Base-by-base conservation (phyloP, 1,140 invertebrate genomes). In the Camponotus vicinus region DNA sequence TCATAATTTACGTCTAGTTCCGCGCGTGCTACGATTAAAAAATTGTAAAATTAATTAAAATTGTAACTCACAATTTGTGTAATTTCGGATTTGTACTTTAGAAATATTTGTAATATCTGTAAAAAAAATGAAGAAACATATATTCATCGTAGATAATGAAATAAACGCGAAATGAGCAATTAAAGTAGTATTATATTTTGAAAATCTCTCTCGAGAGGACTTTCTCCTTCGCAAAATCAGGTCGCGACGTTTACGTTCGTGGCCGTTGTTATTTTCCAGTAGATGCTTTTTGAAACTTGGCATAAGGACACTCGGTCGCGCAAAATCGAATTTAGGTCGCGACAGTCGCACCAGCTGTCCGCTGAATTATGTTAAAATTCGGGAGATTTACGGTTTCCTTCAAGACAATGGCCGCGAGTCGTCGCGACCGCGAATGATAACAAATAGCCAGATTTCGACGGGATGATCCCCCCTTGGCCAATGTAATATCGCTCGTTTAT, bases 401-500 rank as follows among this genome's bases (percentile, higher is more conserved):
- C 67, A 15, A 82, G 69, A 73, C 79, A 61, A 61, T 61, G 63
- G 45, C 13, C 15, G 78, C 78, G 79, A 61, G 21, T 9, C 11
- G 67, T 18, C 67, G 67, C 18, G 21, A 69, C n/a, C 32, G 45
- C 45, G 37, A 40, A 42, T 45, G 13, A 55, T 73, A 49, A 82
- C 67, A 73, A 82, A 82, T 73, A 32, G 55, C 27, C 21, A 45
- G 79, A 73, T 73, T 63, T 73, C 69, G 55, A 83, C 55, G 63
- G n/a, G 18, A 27, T 3, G 37, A 13, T 71, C 18, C 5, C 34
- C 52, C 3, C 13, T 45, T n/a, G n/a, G 11, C 37, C 27, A 18
- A 61, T 34, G 55, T 82, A 82, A 82, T 82, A 82, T 82, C 67
- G 67, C 79, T 82, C 79, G 67, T 82, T 73, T 73, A 57, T 82